Evolutionary conservation across 2,888 invertebrate genomes (phyloP).

Genomic region (Hololepta plana): DNA sequence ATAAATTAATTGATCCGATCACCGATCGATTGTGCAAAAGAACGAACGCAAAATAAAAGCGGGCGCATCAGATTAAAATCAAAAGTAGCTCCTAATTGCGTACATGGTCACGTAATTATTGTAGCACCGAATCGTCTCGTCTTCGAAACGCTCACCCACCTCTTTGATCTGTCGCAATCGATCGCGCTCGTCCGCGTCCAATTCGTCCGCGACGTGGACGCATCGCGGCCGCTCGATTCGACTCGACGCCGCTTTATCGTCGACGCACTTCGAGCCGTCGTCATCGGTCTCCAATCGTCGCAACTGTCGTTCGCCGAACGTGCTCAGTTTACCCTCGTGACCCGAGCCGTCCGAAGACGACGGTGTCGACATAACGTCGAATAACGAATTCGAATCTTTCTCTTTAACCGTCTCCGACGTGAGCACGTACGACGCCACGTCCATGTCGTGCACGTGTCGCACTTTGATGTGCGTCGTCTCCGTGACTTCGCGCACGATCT

Average conservation of each 20-base stretch:
- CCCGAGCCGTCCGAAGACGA: too few relatives aligned
- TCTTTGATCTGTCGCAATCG: constrained; percentile 27
- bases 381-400: too few relatives aligned
- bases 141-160: constrained; percentile 27
- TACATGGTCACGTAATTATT: constrained; percentile 35
- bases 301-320: constrained; percentile 7
- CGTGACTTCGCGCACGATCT: constrained; percentile 31
- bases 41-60: too few relatives aligned
- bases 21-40: too few relatives aligned
- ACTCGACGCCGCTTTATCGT: constrained; percentile 9
- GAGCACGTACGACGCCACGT: constrained; percentile 33
- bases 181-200: constrained; percentile 21
- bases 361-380: too few relatives aligned
- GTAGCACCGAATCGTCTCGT: constrained; percentile 23
- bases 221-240: too few relatives aligned
- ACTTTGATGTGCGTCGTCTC: constrained; percentile 32
- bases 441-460: constrained; percentile 31
- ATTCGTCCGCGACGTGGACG: constrained; percentile 9
- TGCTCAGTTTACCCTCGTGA: too few relatives aligned
- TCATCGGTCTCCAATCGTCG: constrained; percentile 2
- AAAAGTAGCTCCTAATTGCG: constrained; percentile 37
- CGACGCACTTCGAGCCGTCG: constrained; percentile 10
- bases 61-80: too few relatives aligned
- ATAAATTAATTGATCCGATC: too few relatives aligned
- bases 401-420: constrained; percentile 31